A percentile compares a stretch with the other conserved stretches of the same genome.
phyloP scores from a whole-genome alignment of 2,113 vertebrate species.

The Balaeniceps rex region DNA sequence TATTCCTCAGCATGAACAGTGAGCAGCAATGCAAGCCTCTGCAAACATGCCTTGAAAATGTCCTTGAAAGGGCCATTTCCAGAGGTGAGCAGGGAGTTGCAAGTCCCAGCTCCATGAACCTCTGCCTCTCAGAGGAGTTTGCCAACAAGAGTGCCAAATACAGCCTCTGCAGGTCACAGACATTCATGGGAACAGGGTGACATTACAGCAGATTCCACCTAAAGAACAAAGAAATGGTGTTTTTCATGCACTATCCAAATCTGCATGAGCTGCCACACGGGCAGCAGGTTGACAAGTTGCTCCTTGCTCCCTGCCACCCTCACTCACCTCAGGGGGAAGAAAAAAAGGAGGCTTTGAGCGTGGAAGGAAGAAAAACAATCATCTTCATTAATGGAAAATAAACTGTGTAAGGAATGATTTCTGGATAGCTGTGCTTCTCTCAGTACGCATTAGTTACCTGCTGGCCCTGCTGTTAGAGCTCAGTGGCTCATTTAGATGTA shows the following conservation, averaged over 20 bases:
- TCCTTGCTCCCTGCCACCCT: background rate
- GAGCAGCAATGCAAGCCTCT: background rate
- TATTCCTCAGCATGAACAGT: conserved; percentile 21
- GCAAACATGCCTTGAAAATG: background rate
- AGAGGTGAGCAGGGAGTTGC: background rate
- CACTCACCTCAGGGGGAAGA: background rate
- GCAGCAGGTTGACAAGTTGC: background rate
- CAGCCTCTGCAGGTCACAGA: background rate
- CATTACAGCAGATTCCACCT: background rate
- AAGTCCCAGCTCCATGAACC: background rate
- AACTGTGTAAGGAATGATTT: background rate
- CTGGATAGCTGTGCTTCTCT: background rate
- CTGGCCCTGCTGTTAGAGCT: background rate
- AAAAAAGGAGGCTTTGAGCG: background rate
- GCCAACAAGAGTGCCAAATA: background rate
- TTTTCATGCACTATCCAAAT: background rate
- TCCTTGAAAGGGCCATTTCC: background rate
- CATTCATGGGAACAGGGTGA: background rate
- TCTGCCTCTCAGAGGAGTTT: background rate
- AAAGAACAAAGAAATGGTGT: background rate
- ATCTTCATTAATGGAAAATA: background rate
- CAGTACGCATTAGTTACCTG: background rate
- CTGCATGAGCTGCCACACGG: background rate
- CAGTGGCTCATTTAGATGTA: background rate
- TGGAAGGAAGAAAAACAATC: background rate